phyloP scores from a whole-genome alignment of 2,888 invertebrate genomes.

The Endomychus coccineus region DNA sequence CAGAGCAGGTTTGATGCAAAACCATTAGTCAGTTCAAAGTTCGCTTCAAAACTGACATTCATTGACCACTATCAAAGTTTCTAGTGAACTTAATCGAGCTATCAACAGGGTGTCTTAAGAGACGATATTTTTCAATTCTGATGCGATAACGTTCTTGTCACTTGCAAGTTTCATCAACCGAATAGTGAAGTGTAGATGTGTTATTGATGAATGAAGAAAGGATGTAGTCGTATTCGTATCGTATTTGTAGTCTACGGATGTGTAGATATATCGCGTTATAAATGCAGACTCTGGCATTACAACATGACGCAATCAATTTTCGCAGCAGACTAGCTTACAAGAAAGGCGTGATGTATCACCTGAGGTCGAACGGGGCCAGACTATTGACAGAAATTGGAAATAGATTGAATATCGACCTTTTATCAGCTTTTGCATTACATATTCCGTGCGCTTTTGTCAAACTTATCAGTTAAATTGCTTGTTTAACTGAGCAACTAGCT shows the following conservation, averaged over 20 bases:
- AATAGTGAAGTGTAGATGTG: no score
- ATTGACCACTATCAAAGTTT: no score
- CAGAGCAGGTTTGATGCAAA: no score
- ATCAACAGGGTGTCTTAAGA: no score
- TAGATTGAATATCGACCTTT: slow-evolving; percentile 42
- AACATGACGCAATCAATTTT: slow-evolving; percentile 39
- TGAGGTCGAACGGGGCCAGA: slow-evolving; percentile 32
- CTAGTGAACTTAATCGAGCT: no score
- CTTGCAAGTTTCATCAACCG: no score
- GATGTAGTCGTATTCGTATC: no score
- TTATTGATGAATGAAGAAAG: no score
- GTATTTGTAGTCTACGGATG: slow-evolving; percentile 10
- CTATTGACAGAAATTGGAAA: slow-evolving; percentile 42
- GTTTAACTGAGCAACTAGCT: slow-evolving; percentile 23
- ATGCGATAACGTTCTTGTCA: no score
- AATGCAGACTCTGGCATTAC: slow-evolving; percentile 34
- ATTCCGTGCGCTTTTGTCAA: slow-evolving; percentile 32
- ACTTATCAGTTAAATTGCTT: slow-evolving; percentile 33
- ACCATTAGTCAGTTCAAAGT: no score
- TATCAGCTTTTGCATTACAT: slow-evolving; percentile 36
- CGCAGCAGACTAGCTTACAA: slow-evolving; percentile 34
- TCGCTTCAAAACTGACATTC: no score
- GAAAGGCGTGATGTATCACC: slow-evolving; percentile 40
- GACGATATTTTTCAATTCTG: no score
- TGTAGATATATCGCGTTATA: slow-evolving; percentile 23